Evolutionary conservation across 2,113 vertebrate species (phyloP), one percentile per base, ranked within the genome.

Genomic region (Girardinichthys multiradiatus): DNA sequence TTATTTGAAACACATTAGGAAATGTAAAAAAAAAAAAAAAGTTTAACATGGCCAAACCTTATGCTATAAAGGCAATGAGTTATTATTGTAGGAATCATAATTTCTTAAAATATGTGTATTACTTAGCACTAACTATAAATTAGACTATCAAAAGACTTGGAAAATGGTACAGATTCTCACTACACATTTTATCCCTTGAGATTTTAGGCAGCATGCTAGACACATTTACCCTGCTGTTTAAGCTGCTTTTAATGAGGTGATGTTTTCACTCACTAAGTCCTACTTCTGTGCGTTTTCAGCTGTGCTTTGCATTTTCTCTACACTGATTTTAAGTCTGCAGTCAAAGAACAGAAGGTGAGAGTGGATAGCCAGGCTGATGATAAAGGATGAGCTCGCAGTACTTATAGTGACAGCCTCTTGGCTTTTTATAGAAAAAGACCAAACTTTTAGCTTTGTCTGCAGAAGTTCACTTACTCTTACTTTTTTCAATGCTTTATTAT

Each of bases 341-440:
- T 79, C 67, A 64, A 57, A 79, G 76, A 79, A 77, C 60, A 82
- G 64, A 72, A 76, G 78, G 68, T 72, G 68, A 79, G 30, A 51
- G 27, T 58, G 64, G 70, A 73, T 70, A 70, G 62, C 66, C 66
- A 31, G 65, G 57, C 42, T 59, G 65, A 70, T n/a, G 19, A 19
- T 64, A 35, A 64, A 80, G 76, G 72, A 75, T 45, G 62, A 80
- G 65, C 70, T 68, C 29, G 19, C 57, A 14, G 29, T n/a, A 29
- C 70, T 77, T 51, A 9, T 70, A 57, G 69, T 24, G 1, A 24
- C 42, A 67, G 62, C 35, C 26, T 62, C 61, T 57, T 68, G 29
- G 33, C 63, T 30, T 4, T 28, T 0, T 3, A 4, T 65, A 27
- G 45, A 58, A 24, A 68, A 13, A 67, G 59, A 67, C 61, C 12